phyloP scores from a whole-genome alignment of 2,113 vertebrate species.

The Serinus canaria region DNA sequence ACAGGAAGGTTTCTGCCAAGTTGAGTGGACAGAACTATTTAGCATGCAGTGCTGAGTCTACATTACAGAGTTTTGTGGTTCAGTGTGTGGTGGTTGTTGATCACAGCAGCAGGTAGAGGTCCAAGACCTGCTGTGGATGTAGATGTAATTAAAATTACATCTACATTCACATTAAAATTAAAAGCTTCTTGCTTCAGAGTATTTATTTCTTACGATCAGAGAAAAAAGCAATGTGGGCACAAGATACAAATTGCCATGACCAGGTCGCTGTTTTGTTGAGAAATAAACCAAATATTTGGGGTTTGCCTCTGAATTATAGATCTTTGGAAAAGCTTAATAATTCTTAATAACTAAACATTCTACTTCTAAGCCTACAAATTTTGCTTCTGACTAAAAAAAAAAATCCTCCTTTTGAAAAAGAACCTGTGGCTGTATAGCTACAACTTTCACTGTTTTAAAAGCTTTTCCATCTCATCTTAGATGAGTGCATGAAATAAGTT shows the following conservation, averaged over 20 bases:
- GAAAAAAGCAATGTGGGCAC: background rate
- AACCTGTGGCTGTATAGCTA: background rate
- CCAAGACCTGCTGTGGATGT: background rate
- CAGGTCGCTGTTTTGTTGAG: background rate
- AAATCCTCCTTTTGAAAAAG: background rate
- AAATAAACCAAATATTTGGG: background rate
- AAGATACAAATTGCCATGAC: background rate
- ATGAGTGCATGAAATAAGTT: background rate
- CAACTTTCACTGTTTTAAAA: background rate
- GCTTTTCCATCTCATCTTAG: background rate
- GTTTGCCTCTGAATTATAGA: background rate
- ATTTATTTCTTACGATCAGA: background rate
- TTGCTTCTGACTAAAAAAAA: background rate
- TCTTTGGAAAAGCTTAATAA: background rate
- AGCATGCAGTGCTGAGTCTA: background rate
- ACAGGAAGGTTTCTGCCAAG: background rate
- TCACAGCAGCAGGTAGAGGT: background rate
- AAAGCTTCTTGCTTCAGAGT: background rate
- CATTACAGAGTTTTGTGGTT: background rate
- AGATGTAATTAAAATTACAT: background rate
- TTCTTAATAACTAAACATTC: background rate
- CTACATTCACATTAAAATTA: too few species aligned
- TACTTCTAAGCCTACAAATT: background rate
- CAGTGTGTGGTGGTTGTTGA: background rate
- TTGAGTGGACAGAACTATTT: background rate